Base-by-base conservation (phyloP, 35 echinoderm and acorn worm species). In the Ophiothrix spiculata region DNA sequence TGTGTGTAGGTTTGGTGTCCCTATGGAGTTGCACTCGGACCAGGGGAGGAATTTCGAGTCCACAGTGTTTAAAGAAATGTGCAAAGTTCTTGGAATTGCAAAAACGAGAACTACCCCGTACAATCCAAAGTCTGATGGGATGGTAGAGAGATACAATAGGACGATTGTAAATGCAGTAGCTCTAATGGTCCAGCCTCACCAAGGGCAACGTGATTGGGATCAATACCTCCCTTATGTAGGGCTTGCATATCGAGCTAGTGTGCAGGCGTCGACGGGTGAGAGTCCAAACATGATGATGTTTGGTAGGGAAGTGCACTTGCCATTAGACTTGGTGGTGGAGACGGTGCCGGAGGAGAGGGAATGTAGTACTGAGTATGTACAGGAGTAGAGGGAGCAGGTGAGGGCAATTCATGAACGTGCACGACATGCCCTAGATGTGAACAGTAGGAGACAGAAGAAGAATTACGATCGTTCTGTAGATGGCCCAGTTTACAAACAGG, bases 11-110 rank as follows among this genome's bases (percentile, higher is more conserved):
- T 81, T 40, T 49, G 32, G 79, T 81, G 79, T 81, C 15, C 79
- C 36, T 15, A 77, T 31, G 37, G 75, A 77, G 37, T 25, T 77
- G 31, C 75, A 77, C 46, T 32, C 38, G 33, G 85, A 87, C 45
- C 85, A 87, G 42, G 90, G 90, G 12, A 21, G 54, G n/a, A 91
- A 91, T 87, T 91, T 91, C 39, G 90, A 92, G 56, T 88, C 91
- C 29, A 75, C 38, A 29, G 41, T 93, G 13, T 56, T 89, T 40
- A 15, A n/a, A 2, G 80, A 89, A 84, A 19, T 93, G 25, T 93
- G 91, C 40, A 38, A 56, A 1, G 14, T 93, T 16, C 49, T 93
- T 29, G 78, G 85, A 28, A 88, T 87, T 49, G 3, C 39, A 6
- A 87, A 92, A 75, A 92, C 90, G 13, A 56, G 86, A 23, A 93